These are phyloP conservation scores for Eospalax fontanierii DNA, from an alignment of 2,797 vertebrate species.

Conservation along the genomic window DNA sequence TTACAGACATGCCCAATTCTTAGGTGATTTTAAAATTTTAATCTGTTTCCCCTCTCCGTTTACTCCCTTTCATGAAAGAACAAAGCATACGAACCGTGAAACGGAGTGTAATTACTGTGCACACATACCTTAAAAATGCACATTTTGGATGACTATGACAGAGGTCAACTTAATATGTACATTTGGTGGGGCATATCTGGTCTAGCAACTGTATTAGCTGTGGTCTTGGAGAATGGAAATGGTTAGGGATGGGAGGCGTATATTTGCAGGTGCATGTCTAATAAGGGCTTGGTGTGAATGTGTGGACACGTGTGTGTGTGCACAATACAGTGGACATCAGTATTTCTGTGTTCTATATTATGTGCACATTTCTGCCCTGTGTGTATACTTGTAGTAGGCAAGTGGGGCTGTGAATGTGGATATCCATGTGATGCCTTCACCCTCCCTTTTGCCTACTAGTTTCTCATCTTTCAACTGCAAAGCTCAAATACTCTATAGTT, in stretches of 20 bases:
- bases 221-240: background rate
- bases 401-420: background rate
- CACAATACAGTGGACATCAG: background rate
- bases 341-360: background rate
- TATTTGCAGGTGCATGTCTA: background rate
- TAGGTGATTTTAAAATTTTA: slow-evolving; percentile 11
- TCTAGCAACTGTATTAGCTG: background rate
- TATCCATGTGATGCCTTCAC: background rate
- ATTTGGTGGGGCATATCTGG: background rate
- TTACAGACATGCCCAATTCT: background rate
- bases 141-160: slow-evolving; percentile 6
- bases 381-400: background rate
- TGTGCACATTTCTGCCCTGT: background rate
- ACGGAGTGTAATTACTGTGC: background rate
- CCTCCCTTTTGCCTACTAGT: slow-evolving; percentile 36
- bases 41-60: slow-evolving; percentile 47
- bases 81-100: background rate
- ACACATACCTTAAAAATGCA: background rate
- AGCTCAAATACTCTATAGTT: slow-evolving; percentile 45
- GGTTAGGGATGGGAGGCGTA: background rate
- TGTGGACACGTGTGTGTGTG: background rate
- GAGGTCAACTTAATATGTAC: background rate
- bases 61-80: slow-evolving; percentile 48
- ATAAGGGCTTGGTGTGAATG: background rate
- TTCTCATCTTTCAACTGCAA: slow-evolving; percentile 69